Conservation (phyloP, 1,140 invertebrate genomes). For the Leptopilina boulardi region DNA sequence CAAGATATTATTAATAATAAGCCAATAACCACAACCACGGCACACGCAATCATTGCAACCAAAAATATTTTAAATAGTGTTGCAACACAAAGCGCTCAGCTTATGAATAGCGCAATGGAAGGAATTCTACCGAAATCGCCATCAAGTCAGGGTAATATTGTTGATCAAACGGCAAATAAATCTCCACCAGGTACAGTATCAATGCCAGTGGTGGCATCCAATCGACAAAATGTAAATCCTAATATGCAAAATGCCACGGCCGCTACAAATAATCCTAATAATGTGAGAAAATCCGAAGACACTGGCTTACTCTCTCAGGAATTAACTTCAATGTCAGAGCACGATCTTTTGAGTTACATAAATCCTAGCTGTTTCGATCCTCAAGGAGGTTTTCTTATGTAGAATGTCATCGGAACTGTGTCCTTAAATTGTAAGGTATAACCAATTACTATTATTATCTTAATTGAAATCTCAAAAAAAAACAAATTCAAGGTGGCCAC, state of each 20-base stretch:
- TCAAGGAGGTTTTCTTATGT: conserved; percentile 72
- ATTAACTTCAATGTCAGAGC: conserved; percentile 88
- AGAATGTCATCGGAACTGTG: conserved; percentile 36
- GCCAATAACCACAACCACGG: conserved; percentile 71
- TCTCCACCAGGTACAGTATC: conserved; percentile 55
- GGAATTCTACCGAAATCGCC: conserved; percentile 72
- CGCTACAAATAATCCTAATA: conserved; percentile 47
- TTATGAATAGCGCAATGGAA: conserved; percentile 74
- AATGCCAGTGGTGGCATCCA: conserved; percentile 58
- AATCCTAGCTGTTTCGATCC: conserved; percentile 90
- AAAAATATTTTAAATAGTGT: conserved; percentile 74
- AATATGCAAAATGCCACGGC: conserved; percentile 60
- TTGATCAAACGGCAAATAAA: conserved; percentile 71
- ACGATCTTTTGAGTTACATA: conserved; percentile 89
- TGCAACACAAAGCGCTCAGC: conserved; percentile 72
- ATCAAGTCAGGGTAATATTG: conserved; percentile 63
- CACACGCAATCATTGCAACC: conserved; percentile 73
- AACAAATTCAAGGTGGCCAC: background rate
- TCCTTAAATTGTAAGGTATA: background rate
- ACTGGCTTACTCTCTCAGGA: conserved; percentile 80
- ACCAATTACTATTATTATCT: background rate
- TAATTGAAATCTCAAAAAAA: too few relatives aligned
- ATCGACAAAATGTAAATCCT: conserved; percentile 60
- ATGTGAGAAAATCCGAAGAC: conserved; percentile 69
- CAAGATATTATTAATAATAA: conserved; percentile 74